Evolutionary conservation across 1,140 invertebrate genomes (phyloP), one percentile per base, ranked within the genome.

Genomic region (Drosophila erecta): DNA sequence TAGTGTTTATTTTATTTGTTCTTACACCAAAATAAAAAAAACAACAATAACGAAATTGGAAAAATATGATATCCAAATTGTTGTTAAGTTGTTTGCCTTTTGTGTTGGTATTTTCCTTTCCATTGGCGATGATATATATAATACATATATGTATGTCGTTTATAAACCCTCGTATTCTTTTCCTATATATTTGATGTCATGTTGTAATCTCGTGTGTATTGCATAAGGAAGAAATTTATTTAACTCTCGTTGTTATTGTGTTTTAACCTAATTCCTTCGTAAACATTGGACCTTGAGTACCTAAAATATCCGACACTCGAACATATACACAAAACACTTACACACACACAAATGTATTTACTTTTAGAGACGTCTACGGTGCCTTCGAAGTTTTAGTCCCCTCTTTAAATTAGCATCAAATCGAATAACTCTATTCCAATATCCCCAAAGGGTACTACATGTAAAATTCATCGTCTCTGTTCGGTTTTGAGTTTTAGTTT

Each of bases 161-260:
- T 78, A 60, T 78, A 78, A 67, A 65, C 59, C 49, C 59, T 54
- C 59, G 44, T 55, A 54, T 53, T 46, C 55, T 47, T 76, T 71
- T 71, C 54, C 55, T 54, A 51, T 76, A 73, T 81, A 79, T 79
- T 86, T 83, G 79, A 89, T 87, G 83, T 86, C 69, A 78, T 85
- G 76, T 77, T 85, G 76, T 85, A 67, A 67, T 37, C 64, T 76
- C 76, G 76, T 81, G 70, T 76, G 60, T 75, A 76, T 71, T 86
- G 79, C 79, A 87, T 83, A 65, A 54, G 49, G 54, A 71, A 71
- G 51, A 70, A 79, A 69, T 73, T 66, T 76, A 47, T 58, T 59
- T 69, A 78, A 64, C 59, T 79, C 59, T 58, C 62, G 55, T 78
- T 65, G 67, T 83, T 89, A 81, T 87, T 87, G 84, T 89, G 47